Evolutionary conservation across 2,797 vertebrate species (phyloP), one percentile per base, ranked within the genome.

Genomic region (Etheostoma nigrum): DNA sequence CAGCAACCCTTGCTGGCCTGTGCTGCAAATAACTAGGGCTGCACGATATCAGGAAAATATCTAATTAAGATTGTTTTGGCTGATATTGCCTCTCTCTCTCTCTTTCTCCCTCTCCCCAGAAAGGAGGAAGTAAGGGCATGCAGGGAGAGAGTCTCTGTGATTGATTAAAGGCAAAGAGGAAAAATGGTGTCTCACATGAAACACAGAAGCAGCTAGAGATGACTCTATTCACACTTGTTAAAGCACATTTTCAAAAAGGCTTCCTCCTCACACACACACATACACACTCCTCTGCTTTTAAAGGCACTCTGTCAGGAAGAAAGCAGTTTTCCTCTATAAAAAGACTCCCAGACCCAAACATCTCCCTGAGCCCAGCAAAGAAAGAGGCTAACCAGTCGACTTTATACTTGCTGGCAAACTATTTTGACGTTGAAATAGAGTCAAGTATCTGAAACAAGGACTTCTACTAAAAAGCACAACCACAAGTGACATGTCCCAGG

Each of bases 161-260:
- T 88, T 89, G 89, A 91, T 90, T 89, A 85, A 82, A 74, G 78
- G 74, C 80, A 80, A 49, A 70, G 85, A 76, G 62, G 73, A 75
- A 79, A 88, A 84, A 67, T 72, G 48, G 77, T 45, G 15, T 84
- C 86, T 88, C 80, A 84, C 77, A 88, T 79, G 77, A 90, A 92
- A 89, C 81, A 90, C 79, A 67, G 81, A 81, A 85, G 83, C 81
- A 80, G 78, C 74, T 44, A 84, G 71, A 87, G 82, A 89, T 86
- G 78, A 77, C 78, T 78, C 78, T 66, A 84, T 89, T 91, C 85
- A 88, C 76, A 73, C 67, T 82, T 60, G 78, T 89, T 80, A 86
- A 88, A 90, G 77, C 78, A 60, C 72, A 72, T 69, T 87, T 87
- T 86, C 55, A 76, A 84, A 77, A 44, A 79, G 57, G 60, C 74